A percentile compares a stretch with the other conserved stretches of the same genome.
phyloP scores from a whole-genome alignment of 1,140 invertebrate genomes.

The Eueides isabella region DNA sequence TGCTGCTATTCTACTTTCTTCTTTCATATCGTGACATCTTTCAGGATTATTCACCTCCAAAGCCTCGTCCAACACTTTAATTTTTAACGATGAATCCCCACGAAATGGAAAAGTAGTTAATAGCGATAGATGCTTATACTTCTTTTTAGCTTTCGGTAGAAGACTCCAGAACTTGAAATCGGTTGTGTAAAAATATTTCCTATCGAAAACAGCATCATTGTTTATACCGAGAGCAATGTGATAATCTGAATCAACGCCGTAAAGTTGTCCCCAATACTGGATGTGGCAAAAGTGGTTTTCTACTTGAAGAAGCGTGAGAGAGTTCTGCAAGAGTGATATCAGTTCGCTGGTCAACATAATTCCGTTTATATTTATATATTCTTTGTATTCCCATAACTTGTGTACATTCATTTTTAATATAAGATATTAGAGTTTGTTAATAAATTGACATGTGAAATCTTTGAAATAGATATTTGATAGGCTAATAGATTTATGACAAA shows the following conservation, averaged over 20 bases:
- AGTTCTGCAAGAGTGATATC: conserved; percentile 86
- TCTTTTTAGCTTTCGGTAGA: conserved; percentile 84
- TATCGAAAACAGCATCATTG: conserved; percentile 85
- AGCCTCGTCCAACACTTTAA: conserved; percentile 76
- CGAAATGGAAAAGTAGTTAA: conserved; percentile 67
- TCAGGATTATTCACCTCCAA: conserved; percentile 75
- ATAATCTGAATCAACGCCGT: conserved; percentile 87
- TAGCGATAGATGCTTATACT: conserved; percentile 83
- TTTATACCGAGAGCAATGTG: conserved; percentile 88
- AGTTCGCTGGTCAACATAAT: conserved; percentile 85
- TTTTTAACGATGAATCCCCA: conserved; percentile 66
- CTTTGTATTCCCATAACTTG: conserved; percentile 73
- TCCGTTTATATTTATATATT: conserved; percentile 81
- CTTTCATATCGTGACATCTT: conserved; percentile 84
- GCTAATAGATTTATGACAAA: background rate
- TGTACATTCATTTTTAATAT: conserved; percentile 63
- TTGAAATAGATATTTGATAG: background rate
- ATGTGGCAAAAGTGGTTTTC: conserved; percentile 89
- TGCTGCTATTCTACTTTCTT: conserved; percentile 88
- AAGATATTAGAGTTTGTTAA: background rate
- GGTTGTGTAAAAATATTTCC: conserved; percentile 87
- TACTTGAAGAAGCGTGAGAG: conserved; percentile 86
- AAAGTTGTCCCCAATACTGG: conserved; percentile 89
- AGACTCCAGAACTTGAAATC: conserved; percentile 87
- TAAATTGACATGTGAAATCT: background rate